Percentiles rank a stretch among this genome's conserved stretches.
phyloP scores from a whole-genome alignment of 2,888 invertebrate genomes.

The Limenitis camilla region DNA sequence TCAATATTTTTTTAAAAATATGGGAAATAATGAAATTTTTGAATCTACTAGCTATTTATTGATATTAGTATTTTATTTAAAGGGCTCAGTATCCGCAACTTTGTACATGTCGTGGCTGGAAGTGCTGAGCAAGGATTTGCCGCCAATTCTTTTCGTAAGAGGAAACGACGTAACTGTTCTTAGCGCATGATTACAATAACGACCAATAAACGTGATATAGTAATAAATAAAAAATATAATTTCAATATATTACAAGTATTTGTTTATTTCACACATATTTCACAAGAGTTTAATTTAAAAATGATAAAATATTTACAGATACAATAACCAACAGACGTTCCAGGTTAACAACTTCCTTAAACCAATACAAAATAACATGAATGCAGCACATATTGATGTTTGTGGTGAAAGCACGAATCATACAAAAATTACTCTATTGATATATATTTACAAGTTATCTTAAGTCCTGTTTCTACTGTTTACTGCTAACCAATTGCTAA shows the following conservation, averaged over 20 bases:
- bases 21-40: too few relatives aligned
- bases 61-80: slow-evolving; percentile 8
- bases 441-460: slow-evolving; percentile 1
- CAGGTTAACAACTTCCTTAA: slow-evolving; percentile 61
- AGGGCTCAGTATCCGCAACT: slow-evolving; percentile 90
- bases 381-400: slow-evolving; percentile 26
- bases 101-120: slow-evolving; percentile 98
- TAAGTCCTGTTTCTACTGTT: slow-evolving; percentile 4
- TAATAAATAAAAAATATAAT: slow-evolving; percentile 7
- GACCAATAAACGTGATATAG: neutral
- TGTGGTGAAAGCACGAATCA: slow-evolving; percentile 18
- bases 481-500: slow-evolving; percentile 3
- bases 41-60: too few relatives aligned
- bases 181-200: neutral
- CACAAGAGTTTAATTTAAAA: slow-evolving; percentile 59
- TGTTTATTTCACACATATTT: slow-evolving; percentile 72
- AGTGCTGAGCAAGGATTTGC: slow-evolving; percentile 89
- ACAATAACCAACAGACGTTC: slow-evolving; percentile 63
- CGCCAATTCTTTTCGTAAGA: slow-evolving; percentile 86
- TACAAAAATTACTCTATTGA: slow-evolving; percentile 14
- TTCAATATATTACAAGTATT: slow-evolving; percentile 64
- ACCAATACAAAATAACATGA: slow-evolving; percentile 29
- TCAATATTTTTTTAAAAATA: too few relatives aligned
- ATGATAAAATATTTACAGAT: slow-evolving; percentile 66
- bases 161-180: slow-evolving; percentile 12